Evolutionary conservation across 1,140 invertebrate species (phyloP).

Genomic region (Pseudomyrmex concolor): DNA sequence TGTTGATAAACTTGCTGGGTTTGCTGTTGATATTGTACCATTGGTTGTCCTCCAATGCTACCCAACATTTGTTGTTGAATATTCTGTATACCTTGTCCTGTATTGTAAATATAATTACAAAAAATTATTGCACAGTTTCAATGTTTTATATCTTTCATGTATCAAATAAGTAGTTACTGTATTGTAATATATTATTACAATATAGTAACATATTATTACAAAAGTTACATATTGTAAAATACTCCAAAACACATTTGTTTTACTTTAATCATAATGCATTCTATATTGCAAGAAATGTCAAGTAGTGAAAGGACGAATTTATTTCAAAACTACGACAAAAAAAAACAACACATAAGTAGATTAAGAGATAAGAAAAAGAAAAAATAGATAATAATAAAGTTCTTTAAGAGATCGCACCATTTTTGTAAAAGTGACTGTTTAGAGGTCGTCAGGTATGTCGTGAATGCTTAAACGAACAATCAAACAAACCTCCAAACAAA

Average conservation of each 20-base stretch:
- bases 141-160: background rate
- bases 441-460: slow-evolving; percentile 6
- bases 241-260: background rate
- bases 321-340: too few species aligned
- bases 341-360: too few species aligned
- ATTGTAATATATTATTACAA: too few species aligned
- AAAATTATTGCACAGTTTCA: slow-evolving; percentile 19
- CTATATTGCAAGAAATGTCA: background rate
- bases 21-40: slow-evolving; percentile 87
- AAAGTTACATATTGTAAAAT: background rate
- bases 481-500: background rate
- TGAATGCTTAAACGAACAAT: background rate
- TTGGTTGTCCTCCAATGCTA: slow-evolving; percentile 85
- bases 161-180: background rate
- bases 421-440: background rate
- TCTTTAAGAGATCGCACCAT: background rate
- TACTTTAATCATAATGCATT: background rate
- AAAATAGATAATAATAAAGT: background rate
- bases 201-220: too few species aligned
- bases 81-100: slow-evolving; percentile 84
- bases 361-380: background rate
- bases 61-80: slow-evolving; percentile 87
- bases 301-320: too few species aligned
- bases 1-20: slow-evolving; percentile 87
- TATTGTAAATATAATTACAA: slow-evolving; percentile 39